phyloP scores from a whole-genome alignment of 2,888 invertebrate genomes.

The Volucella inflata region DNA sequence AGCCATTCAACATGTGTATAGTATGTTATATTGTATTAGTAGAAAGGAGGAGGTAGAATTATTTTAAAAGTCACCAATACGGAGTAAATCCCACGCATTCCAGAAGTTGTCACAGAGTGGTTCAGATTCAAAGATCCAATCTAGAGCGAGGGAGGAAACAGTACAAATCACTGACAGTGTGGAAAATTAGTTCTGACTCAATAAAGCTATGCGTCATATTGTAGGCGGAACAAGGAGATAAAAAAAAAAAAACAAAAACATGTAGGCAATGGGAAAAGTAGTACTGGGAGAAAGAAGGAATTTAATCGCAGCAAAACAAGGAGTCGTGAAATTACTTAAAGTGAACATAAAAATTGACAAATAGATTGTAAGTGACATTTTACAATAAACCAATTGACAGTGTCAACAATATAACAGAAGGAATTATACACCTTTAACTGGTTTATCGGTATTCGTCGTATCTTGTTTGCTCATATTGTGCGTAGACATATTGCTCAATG shows the following conservation, averaged over 20 bases:
- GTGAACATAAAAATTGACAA: background rate
- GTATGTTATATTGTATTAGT: background rate
- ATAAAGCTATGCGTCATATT: conserved; percentile 40
- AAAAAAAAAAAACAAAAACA: background rate
- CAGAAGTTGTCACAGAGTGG: conserved; percentile 3
- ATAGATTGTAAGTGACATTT: conserved; percentile 36
- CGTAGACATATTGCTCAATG: background rate
- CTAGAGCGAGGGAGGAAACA: background rate
- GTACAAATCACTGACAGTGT: conserved; percentile 64
- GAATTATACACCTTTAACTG: conserved; percentile 37
- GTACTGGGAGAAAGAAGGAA: background rate
- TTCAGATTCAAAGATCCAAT: background rate
- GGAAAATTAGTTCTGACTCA: conserved; percentile 68
- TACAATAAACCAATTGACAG: conserved; percentile 42
- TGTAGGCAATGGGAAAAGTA: conserved; percentile 18
- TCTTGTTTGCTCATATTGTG: background rate
- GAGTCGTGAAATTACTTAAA: background rate
- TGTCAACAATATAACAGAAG: conserved; percentile 26
- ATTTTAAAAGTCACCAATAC: conserved; percentile 24
- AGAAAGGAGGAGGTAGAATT: background rate
- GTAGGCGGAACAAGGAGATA: conserved; percentile 21
- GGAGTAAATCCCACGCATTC: conserved; percentile 41
- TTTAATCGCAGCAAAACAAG: background rate
- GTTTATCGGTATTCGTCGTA: background rate
- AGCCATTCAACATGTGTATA: conserved; percentile 44